Conservation (phyloP, 2,113 vertebrate species). For the Chloropsis cyanopogon region DNA sequence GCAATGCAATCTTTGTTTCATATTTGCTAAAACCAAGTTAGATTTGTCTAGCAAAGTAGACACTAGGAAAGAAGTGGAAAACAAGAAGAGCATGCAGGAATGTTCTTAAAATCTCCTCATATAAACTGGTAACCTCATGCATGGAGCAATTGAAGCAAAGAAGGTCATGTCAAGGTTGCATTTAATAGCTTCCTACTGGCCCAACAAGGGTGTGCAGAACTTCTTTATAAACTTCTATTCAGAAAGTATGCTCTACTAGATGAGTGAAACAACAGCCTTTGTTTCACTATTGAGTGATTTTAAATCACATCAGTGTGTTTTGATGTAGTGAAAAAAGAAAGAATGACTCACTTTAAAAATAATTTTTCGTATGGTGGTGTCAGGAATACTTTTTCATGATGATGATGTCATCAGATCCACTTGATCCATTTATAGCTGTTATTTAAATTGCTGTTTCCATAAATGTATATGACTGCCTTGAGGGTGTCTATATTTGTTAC, state of each 20-base stretch:
- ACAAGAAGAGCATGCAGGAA: background rate
- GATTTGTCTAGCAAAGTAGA: background rate
- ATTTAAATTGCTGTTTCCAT: slow-evolving; percentile 41
- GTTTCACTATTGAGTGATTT: background rate
- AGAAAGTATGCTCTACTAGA: background rate
- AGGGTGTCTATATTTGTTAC: slow-evolving; percentile 44
- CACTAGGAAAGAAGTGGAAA: background rate
- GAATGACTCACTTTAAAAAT: background rate
- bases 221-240: background rate
- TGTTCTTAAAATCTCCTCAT: background rate
- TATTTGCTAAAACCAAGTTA: background rate
- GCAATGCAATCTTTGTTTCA: slow-evolving; percentile 4
- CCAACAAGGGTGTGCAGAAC: background rate
- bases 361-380: background rate
- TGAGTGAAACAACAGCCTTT: background rate
- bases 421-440: background rate
- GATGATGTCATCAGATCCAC: background rate
- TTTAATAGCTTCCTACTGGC: background rate
- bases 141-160: background rate
- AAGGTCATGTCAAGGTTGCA: background rate
- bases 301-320: background rate
- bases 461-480: slow-evolving; percentile 19
- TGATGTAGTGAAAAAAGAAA: background rate
- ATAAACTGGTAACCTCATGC: background rate
- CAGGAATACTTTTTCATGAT: background rate